These are phyloP conservation scores for Stigmatopora nigra DNA, from an alignment of 2,113 vertebrate species.

Conservation along the genomic window DNA sequence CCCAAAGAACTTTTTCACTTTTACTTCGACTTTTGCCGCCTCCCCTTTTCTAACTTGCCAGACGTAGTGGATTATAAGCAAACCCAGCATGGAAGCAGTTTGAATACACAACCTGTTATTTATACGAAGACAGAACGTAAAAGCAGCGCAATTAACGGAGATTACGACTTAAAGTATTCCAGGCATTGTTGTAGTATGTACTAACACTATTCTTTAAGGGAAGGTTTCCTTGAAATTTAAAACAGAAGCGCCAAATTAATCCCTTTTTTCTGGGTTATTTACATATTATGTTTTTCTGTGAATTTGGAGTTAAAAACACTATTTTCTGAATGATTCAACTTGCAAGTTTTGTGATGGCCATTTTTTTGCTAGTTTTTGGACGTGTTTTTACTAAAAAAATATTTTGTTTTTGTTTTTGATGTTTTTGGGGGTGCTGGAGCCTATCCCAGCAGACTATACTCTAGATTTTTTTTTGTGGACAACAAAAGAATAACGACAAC, in stretches of 20 bases:
- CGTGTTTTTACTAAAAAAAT: no score
- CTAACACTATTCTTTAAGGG: background rate
- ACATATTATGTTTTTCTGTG: background rate
- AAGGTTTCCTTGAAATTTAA: background rate
- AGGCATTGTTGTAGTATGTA: background rate
- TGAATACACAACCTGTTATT: slow-evolving; percentile 56
- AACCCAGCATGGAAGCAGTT: slow-evolving; percentile 28
- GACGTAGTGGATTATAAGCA: slow-evolving; percentile 42
- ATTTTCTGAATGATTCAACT: no score
- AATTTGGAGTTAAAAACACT: background rate
- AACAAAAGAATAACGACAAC: background rate
- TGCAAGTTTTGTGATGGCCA: no score
- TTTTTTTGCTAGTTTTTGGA: no score
- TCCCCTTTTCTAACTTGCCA: slow-evolving; percentile 29
- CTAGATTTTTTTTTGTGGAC: background rate
- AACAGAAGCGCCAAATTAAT: background rate
- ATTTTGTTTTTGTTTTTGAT: no score
- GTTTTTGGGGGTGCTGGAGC: no score
- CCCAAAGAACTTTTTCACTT: slow-evolving; percentile 47
- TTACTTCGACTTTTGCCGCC: slow-evolving; percentile 9
- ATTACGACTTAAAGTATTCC: background rate
- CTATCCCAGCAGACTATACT: no score
- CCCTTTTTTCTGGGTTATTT: background rate
- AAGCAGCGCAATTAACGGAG: slow-evolving; percentile 20
- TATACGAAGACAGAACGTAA: slow-evolving; percentile 28